These are phyloP conservation scores for Ischnura elegans DNA, from an alignment of 2,888 invertebrate species.

Conservation along the genomic window DNA sequence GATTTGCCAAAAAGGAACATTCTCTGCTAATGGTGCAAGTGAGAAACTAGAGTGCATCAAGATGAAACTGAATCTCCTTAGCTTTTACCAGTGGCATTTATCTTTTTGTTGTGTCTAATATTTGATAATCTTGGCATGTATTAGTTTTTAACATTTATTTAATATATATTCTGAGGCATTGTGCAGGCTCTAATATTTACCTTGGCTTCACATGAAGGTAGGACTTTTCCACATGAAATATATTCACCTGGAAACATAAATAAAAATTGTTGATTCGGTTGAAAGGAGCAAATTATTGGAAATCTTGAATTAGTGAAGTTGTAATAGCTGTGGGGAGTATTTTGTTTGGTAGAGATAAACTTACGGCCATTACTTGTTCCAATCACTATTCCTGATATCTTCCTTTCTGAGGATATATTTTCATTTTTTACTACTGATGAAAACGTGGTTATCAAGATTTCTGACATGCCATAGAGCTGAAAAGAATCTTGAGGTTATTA, in stretches of 20 bases:
- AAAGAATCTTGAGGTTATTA: background rate
- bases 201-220: background rate
- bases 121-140: too few relatives aligned
- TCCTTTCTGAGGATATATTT: background rate
- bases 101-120: too few relatives aligned
- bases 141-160: too few relatives aligned
- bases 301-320: too few relatives aligned
- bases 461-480: conserved; percentile 14
- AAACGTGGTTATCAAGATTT: background rate
- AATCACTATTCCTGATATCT: background rate
- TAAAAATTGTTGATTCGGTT: background rate
- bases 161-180: too few relatives aligned
- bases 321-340: too few relatives aligned
- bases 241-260: background rate
- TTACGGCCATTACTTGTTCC: background rate
- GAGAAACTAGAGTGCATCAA: too few relatives aligned
- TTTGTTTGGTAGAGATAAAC: background rate
- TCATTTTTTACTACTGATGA: background rate
- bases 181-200: background rate
- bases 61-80: too few relatives aligned
- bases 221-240: background rate
- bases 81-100: too few relatives aligned
- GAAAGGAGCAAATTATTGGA: background rate
- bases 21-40: too few relatives aligned
- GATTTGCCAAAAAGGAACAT: too few relatives aligned